These are phyloP conservation scores for Drosophila athabasca DNA, from an alignment of 1,140 invertebrate species.

Conservation along the genomic window DNA sequence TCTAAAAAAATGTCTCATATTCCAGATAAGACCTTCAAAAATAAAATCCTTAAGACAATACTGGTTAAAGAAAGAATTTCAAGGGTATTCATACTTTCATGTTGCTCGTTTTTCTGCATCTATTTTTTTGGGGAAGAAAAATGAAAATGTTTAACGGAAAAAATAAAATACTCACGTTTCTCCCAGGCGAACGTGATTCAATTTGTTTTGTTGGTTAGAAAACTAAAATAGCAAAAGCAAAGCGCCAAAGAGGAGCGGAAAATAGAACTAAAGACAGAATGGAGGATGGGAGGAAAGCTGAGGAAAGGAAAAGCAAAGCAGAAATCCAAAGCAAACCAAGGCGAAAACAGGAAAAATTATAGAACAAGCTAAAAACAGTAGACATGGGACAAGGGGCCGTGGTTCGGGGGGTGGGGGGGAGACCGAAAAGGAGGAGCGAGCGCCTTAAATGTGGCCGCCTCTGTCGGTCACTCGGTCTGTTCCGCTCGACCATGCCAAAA, in stretches of 20 bases:
- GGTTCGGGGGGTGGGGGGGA: neutral
- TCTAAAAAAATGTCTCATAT: no score
- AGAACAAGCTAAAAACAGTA: conserved; percentile 38
- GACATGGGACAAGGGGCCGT: conserved; percentile 2
- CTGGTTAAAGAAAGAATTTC: no score
- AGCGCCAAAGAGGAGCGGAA: conserved; percentile 30
- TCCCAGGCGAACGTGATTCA: conserved; percentile 78
- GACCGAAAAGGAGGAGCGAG: conserved; percentile 33
- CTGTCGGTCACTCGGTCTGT: conserved; percentile 31
- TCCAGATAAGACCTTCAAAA: no score
- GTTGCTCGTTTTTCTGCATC: conserved; percentile 22
- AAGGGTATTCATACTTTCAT: conserved; percentile 26
- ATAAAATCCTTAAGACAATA: no score
- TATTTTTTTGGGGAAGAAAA: conserved; percentile 60
- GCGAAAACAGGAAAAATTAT: conserved; percentile 56
- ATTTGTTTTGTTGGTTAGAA: conserved; percentile 82
- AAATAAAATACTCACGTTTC: conserved; percentile 81
- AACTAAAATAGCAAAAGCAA: conserved; percentile 75
- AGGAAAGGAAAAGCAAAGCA: conserved; percentile 28
- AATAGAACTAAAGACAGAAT: conserved; percentile 57
- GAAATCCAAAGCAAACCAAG: conserved; percentile 32
- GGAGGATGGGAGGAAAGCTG: conserved; percentile 28
- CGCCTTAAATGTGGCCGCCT: conserved; percentile 50
- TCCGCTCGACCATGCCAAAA: conserved; percentile 24
- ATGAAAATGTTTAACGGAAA: conserved; percentile 82